Percentiles rank a stretch among this genome's conserved stretches.
Evolutionary conservation across 2,113 vertebrate genomes (phyloP).

Genomic region (Carettochelys insculpta): DNA sequence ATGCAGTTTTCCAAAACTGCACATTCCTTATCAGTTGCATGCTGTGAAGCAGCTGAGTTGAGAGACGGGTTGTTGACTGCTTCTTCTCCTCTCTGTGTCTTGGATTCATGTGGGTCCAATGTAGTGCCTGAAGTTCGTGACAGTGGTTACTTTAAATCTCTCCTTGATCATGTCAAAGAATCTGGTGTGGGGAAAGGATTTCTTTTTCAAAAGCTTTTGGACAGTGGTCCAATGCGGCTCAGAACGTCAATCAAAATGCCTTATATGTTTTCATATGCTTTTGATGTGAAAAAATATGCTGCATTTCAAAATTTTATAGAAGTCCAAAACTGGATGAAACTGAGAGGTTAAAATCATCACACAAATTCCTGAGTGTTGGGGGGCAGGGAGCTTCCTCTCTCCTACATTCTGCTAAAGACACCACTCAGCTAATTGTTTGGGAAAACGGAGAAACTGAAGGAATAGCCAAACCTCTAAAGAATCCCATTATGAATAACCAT

Average conservation of each 20-base stretch:
- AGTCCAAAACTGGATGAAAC: neutral
- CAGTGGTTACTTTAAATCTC: neutral
- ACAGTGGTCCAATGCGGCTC: neutral
- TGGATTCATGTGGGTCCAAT: neutral
- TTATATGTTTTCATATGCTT: neutral
- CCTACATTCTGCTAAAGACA: neutral
- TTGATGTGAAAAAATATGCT: neutral
- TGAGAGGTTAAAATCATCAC: neutral
- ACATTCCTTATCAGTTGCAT: neutral
- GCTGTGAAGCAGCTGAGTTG: neutral
- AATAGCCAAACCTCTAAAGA: neutral
- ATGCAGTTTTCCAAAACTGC: neutral
- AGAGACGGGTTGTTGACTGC: neutral
- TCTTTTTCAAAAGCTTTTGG: neutral
- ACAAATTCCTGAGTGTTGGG: neutral
- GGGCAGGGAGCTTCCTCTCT: neutral
- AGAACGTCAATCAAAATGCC: neutral
- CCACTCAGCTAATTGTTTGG: neutral
- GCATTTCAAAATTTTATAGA: neutral
- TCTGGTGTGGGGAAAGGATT: neutral
- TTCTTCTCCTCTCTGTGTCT: neutral
- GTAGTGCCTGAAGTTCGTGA: neutral
- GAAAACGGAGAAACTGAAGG: neutral
- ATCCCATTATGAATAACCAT: neutral
- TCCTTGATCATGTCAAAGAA: neutral